A percentile compares a stretch with the other conserved stretches of the same genome.
Conservation (phyloP, 2,113 vertebrate species). For the Syngnathoides biaculeatus region DNA sequence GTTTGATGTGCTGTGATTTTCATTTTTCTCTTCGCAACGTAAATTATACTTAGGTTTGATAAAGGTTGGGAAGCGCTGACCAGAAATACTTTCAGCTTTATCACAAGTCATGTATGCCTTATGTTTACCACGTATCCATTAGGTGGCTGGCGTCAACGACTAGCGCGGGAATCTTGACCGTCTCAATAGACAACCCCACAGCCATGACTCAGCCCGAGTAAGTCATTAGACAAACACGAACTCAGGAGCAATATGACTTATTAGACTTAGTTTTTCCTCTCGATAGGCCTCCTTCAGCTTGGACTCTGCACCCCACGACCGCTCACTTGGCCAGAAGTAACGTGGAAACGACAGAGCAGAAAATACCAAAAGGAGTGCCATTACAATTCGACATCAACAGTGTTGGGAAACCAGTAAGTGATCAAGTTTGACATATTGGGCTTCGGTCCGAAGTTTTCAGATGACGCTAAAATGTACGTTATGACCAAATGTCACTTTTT, state of each 20-base stretch:
- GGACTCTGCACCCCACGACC: conserved; percentile 78
- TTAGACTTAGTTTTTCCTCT: not conserved
- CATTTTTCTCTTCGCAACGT: too few relatives aligned
- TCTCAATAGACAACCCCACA: conserved; percentile 94
- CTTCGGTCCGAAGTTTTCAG: not conserved
- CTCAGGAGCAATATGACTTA: not conserved
- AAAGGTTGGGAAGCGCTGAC: too few relatives aligned
- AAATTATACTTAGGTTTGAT: too few relatives aligned
- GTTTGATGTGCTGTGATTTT: too few relatives aligned
- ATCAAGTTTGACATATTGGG: not conserved
- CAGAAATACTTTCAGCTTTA: too few relatives aligned
- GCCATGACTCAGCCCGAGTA: conserved; percentile 85
- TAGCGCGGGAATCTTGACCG: conserved; percentile 84
- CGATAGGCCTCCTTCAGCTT: conserved; percentile 81
- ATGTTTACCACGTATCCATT: conserved; percentile 48
- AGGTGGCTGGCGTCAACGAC: conserved; percentile 87
- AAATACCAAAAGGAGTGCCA: conserved; percentile 90
- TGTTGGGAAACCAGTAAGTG: conserved; percentile 88
- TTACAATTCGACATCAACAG: conserved; percentile 96
- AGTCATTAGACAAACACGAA: conserved; percentile 37
- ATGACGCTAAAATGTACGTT: not conserved
- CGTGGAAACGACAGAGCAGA: conserved; percentile 78
- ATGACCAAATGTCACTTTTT: not conserved
- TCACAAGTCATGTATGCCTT: not conserved
- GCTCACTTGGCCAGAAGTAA: conserved; percentile 73